A percentile compares a stretch with the other conserved stretches of the same genome.
phyloP scores from a whole-genome alignment of 1,140 invertebrate genomes.

The Psix sp. region DNA sequence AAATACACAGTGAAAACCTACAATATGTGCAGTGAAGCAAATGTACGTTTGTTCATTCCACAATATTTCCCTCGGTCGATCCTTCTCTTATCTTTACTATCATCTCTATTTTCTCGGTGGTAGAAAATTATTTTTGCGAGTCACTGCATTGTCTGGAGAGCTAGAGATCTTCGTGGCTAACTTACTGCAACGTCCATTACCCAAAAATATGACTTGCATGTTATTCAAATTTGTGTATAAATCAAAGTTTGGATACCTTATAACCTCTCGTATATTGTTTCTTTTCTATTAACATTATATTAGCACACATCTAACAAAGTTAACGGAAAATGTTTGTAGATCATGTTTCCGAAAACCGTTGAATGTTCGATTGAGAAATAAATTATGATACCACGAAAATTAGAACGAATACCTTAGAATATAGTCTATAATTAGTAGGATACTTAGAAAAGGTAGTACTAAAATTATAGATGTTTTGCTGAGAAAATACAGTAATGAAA shows the following conservation, averaged over 20 bases:
- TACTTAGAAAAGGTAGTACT: no score
- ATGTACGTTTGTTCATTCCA: slow-evolving; percentile 46
- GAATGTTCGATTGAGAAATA: no score
- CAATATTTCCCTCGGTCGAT: slow-evolving; percentile 37
- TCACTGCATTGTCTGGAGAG: slow-evolving; percentile 49
- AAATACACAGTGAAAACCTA: slow-evolving; percentile 51
- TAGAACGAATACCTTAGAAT: no score
- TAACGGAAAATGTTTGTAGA: no score
- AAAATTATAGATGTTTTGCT: no score
- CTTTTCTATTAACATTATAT: slow-evolving; percentile 14
- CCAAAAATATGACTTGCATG: slow-evolving; percentile 65
- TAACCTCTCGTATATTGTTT: slow-evolving; percentile 16
- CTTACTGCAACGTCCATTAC: slow-evolving; percentile 63
- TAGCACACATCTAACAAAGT: no score
- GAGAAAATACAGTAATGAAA: no score
- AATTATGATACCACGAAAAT: no score
- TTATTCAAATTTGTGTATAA: slow-evolving; percentile 70
- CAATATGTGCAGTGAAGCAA: slow-evolving; percentile 45
- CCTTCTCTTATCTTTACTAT: slow-evolving; percentile 1
- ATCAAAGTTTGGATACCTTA: slow-evolving; percentile 62
- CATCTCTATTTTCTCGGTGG: neutral
- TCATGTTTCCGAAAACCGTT: no score
- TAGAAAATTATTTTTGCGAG: slow-evolving; percentile 52
- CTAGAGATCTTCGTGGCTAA: neutral
- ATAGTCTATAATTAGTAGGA: no score